Base-by-base conservation (phyloP, 2,113 vertebrate species). In the Casuarius casuarius region DNA sequence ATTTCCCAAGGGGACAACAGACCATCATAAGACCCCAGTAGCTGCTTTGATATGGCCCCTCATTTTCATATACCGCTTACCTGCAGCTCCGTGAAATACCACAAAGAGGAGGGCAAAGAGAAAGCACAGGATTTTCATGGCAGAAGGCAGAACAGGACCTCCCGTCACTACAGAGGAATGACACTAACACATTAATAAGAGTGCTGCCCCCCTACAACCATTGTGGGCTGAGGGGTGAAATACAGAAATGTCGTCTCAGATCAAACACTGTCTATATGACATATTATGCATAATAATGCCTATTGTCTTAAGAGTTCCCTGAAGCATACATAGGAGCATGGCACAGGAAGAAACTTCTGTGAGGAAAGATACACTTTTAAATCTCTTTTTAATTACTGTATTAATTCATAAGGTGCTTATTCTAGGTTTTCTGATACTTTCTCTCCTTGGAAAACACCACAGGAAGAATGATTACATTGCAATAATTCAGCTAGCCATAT, bases 51-150 rank as follows among this genome's bases (percentile, higher is more conserved):
- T 12, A 21, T 0, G 52, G 20, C 13, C 54, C 33, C 15, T 49
- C 10, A 7, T 19, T 59, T 76, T 68, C 13, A 54, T 76, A 88
- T 44, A 54, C 7, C 28, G 4, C 87, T 91, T 95, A 96, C 96
- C 96, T 95, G 70, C 74, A 91, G 84, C 70, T 85, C 81, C 67
- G 0, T 87, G 87, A 26, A 62, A 65, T 12, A n/a, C 14, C 94
- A 95, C 71, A 71, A 97, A 75, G 81, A 96, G 44, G 40, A 95
- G 35, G 54, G 13, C 52, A 25, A 94, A 80, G 52, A 97, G 70
- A 38, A 94, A 79, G 38, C 56, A 51, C 84, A 94, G 44, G 77
- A 92, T 94, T 95, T 72, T 96, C 96, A 97, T 96, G 91, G 89
- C 84, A 84, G 58, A 74, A 10, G 17, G 7, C 59, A 21, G 59